Evolutionary conservation across 1,140 invertebrate genomes (phyloP).

Genomic region (Leptoteleia sp.): DNA sequence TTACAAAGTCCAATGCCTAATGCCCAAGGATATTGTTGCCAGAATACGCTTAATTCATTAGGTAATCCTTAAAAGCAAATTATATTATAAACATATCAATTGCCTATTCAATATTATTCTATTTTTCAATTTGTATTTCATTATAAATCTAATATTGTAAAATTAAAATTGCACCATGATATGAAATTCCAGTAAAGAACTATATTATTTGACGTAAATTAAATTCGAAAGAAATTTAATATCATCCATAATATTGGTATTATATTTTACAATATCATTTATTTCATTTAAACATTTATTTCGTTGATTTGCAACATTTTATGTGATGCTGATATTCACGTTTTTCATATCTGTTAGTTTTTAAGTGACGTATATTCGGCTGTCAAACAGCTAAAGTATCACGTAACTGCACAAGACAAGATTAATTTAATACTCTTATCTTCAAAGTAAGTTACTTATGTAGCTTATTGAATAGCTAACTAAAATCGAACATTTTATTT

Average conservation of each 20-base stretch:
- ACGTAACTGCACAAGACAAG: slow-evolving; percentile 57
- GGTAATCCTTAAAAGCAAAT: slow-evolving; percentile 88
- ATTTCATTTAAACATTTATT: slow-evolving; percentile 17
- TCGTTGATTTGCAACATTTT: too few relatives aligned
- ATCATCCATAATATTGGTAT: too few relatives aligned
- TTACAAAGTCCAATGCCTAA: slow-evolving; percentile 92
- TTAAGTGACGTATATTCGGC: slow-evolving; percentile 65
- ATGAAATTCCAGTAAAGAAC: too few relatives aligned
- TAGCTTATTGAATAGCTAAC: not conserved
- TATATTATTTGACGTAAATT: too few relatives aligned
- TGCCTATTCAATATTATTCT: too few relatives aligned
- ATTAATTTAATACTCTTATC: slow-evolving; percentile 75
- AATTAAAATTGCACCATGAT: too few relatives aligned
- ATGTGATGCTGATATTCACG: too few relatives aligned
- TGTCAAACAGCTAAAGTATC: slow-evolving; percentile 66
- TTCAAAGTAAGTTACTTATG: slow-evolving; percentile 37
- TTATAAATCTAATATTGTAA: too few relatives aligned
- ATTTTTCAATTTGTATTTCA: too few relatives aligned
- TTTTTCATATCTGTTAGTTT: slow-evolving; percentile 38
- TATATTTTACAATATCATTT: slow-evolving; percentile 3
- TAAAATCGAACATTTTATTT: slow-evolving; percentile 3
- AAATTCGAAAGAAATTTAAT: too few relatives aligned
- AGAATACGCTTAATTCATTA: slow-evolving; percentile 92
- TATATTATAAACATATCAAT: too few relatives aligned
- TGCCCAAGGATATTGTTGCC: slow-evolving; percentile 96